These are phyloP conservation scores for Catamblyrhynchus diadema DNA, from an alignment of 2,797 vertebrate genomes.

Conservation along the genomic window DNA sequence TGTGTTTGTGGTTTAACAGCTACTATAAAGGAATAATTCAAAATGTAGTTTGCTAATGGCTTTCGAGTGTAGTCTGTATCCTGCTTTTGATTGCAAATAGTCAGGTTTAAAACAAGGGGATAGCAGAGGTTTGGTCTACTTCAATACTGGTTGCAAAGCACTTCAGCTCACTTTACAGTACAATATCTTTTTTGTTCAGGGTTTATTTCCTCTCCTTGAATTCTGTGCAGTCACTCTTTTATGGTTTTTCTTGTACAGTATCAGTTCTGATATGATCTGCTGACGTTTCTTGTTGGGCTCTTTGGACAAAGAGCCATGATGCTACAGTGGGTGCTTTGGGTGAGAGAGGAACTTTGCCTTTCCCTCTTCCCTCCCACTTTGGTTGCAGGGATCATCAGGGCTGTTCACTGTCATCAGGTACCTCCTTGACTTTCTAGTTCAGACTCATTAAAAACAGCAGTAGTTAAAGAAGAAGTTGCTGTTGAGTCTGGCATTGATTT, in stretches of 20 bases:
- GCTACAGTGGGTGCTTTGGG: accelerated
- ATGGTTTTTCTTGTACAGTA: background rate
- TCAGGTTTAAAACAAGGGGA: background rate
- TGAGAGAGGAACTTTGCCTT: background rate
- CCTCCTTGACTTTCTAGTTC: background rate
- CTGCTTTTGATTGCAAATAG: background rate
- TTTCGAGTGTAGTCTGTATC: background rate
- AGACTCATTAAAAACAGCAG: background rate
- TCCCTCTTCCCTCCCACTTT: background rate
- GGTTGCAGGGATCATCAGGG: background rate
- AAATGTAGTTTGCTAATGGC: constrained; percentile 39
- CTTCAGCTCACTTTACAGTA: background rate
- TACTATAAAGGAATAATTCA: constrained; percentile 23
- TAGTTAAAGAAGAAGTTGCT: background rate
- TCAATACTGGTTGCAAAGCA: background rate
- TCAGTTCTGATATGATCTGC: background rate
- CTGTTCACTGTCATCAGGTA: background rate
- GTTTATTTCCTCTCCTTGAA: background rate
- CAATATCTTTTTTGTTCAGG: background rate
- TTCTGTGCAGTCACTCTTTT: accelerated
- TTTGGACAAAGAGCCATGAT: background rate
- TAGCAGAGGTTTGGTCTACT: background rate
- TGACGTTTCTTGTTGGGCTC: accelerated
- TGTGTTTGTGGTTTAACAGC: constrained; percentile 37
- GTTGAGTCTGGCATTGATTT: background rate